These are phyloP conservation scores for Heterocephalus glaber DNA, from an alignment of 2,113 vertebrate species.

Conservation along the genomic window DNA sequence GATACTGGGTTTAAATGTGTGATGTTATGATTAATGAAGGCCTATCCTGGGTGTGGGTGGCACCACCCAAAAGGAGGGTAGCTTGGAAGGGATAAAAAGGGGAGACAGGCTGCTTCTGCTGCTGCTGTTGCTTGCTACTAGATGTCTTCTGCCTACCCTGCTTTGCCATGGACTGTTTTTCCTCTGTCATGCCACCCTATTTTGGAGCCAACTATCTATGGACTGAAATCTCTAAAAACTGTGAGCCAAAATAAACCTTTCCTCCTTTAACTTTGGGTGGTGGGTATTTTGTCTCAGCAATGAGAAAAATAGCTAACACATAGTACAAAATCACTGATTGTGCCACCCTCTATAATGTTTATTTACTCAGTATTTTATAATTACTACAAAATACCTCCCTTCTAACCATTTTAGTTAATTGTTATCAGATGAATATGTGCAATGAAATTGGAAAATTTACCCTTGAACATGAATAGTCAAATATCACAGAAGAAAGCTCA, in stretches of 20 bases:
- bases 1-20: not conserved
- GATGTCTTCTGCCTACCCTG: not conserved
- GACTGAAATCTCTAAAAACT: not conserved
- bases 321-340: not conserved
- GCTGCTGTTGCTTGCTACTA: not conserved
- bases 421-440: not conserved
- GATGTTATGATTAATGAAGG: not conserved
- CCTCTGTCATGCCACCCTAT: not conserved
- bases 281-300: not conserved
- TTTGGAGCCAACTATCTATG: not conserved
- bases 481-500: not conserved
- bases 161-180: not conserved
- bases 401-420: not conserved
- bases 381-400: not conserved
- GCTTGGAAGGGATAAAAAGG: not conserved
- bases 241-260: not conserved
- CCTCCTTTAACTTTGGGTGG: not conserved
- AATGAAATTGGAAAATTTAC: slow-evolving; percentile 18
- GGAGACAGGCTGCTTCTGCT: not conserved
- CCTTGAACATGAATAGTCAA: not conserved
- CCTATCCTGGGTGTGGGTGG: not conserved
- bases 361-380: not conserved
- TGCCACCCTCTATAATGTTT: not conserved
- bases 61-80: not conserved
- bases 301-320: not conserved